Conservation (phyloP, 2,888 invertebrate genomes). For the Oeneis ivallda region DNA sequence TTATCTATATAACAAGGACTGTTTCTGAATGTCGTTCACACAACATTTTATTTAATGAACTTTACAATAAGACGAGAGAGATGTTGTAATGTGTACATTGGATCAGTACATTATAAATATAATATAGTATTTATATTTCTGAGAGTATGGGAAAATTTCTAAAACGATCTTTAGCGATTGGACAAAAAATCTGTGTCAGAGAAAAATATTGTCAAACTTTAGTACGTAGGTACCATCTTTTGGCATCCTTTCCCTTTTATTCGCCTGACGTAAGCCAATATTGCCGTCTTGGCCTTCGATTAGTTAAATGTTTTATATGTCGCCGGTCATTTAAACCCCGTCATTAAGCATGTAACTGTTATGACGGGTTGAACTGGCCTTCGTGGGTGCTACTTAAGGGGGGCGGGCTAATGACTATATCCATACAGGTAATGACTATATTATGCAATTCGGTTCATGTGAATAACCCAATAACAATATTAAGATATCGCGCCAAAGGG, state of each 20-base stretch:
- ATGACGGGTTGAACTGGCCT: slow-evolving; percentile 47
- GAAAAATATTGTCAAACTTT: neutral
- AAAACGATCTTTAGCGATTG: no score
- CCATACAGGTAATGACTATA: slow-evolving; percentile 17
- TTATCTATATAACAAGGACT: slow-evolving; percentile 11
- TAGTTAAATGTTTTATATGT: slow-evolving; percentile 72
- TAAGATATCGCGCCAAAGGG: neutral
- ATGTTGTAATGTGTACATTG: no score
- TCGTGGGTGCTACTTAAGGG: slow-evolving; percentile 23
- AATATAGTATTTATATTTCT: no score
- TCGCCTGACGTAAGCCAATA: slow-evolving; percentile 53
- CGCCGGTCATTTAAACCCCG: slow-evolving; percentile 60
- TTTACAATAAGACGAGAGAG: no score
- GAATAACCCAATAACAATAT: slow-evolving; percentile 1
- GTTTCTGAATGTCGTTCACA: neutral
- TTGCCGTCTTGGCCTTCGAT: slow-evolving; percentile 54
- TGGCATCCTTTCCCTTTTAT: slow-evolving; percentile 36
- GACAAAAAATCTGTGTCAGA: neutral
- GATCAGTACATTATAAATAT: no score
- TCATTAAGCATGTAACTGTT: slow-evolving; percentile 71
- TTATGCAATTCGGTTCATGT: neutral
- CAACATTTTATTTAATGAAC: no score
- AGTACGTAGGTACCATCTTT: neutral
- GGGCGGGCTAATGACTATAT: slow-evolving; percentile 23
- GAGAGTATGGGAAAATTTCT: no score